Base-by-base conservation (phyloP, 1,140 invertebrate species). In the Triops cancriformis region DNA sequence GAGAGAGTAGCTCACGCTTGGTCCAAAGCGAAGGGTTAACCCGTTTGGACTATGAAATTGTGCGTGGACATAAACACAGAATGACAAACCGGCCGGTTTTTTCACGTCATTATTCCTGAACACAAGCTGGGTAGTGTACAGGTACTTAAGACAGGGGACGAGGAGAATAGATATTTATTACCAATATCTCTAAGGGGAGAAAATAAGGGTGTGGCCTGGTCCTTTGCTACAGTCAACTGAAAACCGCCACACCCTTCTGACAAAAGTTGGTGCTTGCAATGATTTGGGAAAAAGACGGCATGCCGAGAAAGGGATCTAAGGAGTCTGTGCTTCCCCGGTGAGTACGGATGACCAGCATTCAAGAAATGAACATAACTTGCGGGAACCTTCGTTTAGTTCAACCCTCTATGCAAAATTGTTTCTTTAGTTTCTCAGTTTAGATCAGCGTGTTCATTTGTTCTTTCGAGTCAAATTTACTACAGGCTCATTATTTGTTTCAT, bases 181-280 rank as follows among this genome's bases (percentile, higher is more conserved):
- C 51, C 51, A 64, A 64, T 64, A 18, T 23, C 14, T 64, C 51
- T 64, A 64, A 64, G 7, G 51, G 51, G 23, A 64, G 23, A 64
- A n/a, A 64, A 64, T 64, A 64, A n/a, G 51, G 51, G 51, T 64
- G 51, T 64, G 51, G 51, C 14, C 10, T 64, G 51, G 51, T 64
- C 14, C 4, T 64, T n/a, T 64, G 51, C n/a, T 64, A 64, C 7
- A 64, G 51, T 64, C 10, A 64, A 64, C 51, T 64, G 51, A n/a
- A 64, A 23, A 64, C 51, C 51, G 23, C 51, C 51, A 64, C 51
- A 64, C 51, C 51, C 51, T 64, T 64, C 51, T 10, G 51, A 64
- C 51, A 64, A 64, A 64, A 64, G 23, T 64, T 23, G 10, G 51
- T 4, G 23, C 51, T 64, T 64, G 51, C 51, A 23, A 64, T 23